phyloP scores from a whole-genome alignment of 2,888 invertebrate genomes.

The Drosophila parthenogenetica region DNA sequence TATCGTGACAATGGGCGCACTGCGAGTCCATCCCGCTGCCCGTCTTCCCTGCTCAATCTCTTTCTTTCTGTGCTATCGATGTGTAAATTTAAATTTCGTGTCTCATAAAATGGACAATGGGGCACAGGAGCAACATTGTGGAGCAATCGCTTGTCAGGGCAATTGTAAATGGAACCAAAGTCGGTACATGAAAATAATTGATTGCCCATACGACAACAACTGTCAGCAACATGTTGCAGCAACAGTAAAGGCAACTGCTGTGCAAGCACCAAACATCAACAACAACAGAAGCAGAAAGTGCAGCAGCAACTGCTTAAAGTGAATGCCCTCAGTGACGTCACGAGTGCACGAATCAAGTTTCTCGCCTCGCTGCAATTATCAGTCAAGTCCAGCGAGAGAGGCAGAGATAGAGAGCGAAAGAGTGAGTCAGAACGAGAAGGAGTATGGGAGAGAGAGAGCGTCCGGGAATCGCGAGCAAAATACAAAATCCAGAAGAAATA shows the following conservation, averaged over 20 bases:
- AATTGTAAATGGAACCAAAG: conserved; percentile 55
- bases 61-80: conserved; percentile 53
- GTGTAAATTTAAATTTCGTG: conserved; percentile 76
- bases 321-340: conserved; percentile 81
- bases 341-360: conserved; percentile 63
- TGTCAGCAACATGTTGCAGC: conserved; percentile 68
- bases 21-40: conserved; percentile 30
- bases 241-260: conserved; percentile 21
- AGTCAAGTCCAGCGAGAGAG: conserved; percentile 24
- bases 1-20: conserved; percentile 79
- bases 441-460: conserved; percentile 13
- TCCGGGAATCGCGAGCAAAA: conserved; percentile 77
- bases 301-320: conserved; percentile 60
- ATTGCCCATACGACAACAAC: conserved; percentile 46
- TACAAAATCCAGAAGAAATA: conserved; percentile 82
- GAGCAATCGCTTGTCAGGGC: conserved; percentile 35
- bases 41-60: background rate
- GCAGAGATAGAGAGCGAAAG: conserved; percentile 10
- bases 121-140: conserved; percentile 15
- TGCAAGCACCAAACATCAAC: conserved; percentile 31
- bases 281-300: conserved; percentile 22
- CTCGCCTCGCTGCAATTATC: conserved; percentile 65
- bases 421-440: conserved; percentile 8
- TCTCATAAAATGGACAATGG: conserved; percentile 72
- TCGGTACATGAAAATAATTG: conserved; percentile 50